Base-by-base conservation (phyloP, 2,888 invertebrate species). In the Teleogryllus oceanicus region DNA sequence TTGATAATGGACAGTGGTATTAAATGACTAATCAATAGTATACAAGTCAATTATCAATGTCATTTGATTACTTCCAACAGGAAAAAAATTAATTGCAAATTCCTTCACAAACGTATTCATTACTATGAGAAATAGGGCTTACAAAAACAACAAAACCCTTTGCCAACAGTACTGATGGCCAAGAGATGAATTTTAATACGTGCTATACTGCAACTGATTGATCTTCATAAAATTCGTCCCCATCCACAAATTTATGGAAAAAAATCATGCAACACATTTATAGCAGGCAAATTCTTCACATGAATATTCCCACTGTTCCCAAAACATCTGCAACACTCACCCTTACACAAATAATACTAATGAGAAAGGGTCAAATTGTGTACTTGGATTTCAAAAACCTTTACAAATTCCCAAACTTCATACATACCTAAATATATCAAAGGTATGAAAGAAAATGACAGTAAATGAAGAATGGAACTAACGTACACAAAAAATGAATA, bases 401-500 rank as follows among this genome's bases (percentile, higher is more conserved):
- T 37, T 37, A 37, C 37, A 37, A 8, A 37, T 37, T 37, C 37
- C 37, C 37, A 37, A 37, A 37, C 62, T 18, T 62, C 62, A 5
- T 62, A 62, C 13, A 62, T n/a, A 62, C 62, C 62, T 62, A 13
- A 18, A n/a, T 62, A 62, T 62, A 8, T 62, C 62, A 62, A 62
- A 62, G 62, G 37, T 37, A 62, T 18, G 16, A 62, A 62, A 62
- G 62, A 62, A 62, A 37, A 62, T 62, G n/a, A 62, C 13, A 62
- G 62, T 62, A 62, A 62, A 62, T 62, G n/a, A 62, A n/a, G 62
- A 62, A 62, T 62, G 62, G n/a, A 62, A 62, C 62, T 18, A n/a
- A 18, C 12, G 62, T 62, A 18, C 62, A 62, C 62, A 62, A 62
- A n/a, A 37, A 37, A 37, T 37, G 37, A 37, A 10, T 37, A 37